Base-by-base conservation (phyloP, 2,113 vertebrate genomes). In the Periophthalmodon schlosseri region DNA sequence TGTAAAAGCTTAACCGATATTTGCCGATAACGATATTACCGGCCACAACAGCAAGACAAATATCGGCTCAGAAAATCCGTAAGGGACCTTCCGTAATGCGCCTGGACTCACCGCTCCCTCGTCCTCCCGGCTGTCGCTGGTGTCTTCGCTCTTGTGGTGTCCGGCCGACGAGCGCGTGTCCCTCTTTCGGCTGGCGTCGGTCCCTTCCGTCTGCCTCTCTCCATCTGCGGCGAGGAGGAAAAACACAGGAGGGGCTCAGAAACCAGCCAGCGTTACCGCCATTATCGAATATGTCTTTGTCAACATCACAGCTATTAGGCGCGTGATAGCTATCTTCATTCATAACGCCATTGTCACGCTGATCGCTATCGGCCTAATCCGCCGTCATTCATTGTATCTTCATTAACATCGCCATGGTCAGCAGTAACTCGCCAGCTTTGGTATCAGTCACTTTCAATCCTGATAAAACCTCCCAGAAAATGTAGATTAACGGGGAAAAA, bases 111-210 rank as follows among this genome's bases (percentile, higher is more conserved):
- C 96, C 88, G 46, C 87, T 0, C 80, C 93, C 64, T 97, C 96
- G 3, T 99, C 97, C 93, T 98, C 97, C 0, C 0, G 93, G 81
- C 97, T 98, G 93, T 98, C 96, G 0, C 97, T 97, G 80, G 94
- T 94, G 67, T 98, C 97, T 76, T 96, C 95, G 0, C 76, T 88
- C 79, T 91, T 95, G 77, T 91, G 92, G 9, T 86, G 92, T 76
- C 90, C 90, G 0, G 91, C 88, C 0, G 87, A 84, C 0, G 86
- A 93, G n/a, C 68, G 91, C 0, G 91, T 76, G 21, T 84, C 93
- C 52, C 88, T 86, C 77, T 92, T 94, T 64, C 89, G 90, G 84
- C 90, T 94, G 10, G 94, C n/a, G 1, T 97, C 96, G 0, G 95
- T 96, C 89, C 93, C 96, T 72, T 96, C 91, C 6, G 85, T 93